phyloP scores from a whole-genome alignment of 2,888 invertebrate genomes.

The Choristoneura rosaceana region DNA sequence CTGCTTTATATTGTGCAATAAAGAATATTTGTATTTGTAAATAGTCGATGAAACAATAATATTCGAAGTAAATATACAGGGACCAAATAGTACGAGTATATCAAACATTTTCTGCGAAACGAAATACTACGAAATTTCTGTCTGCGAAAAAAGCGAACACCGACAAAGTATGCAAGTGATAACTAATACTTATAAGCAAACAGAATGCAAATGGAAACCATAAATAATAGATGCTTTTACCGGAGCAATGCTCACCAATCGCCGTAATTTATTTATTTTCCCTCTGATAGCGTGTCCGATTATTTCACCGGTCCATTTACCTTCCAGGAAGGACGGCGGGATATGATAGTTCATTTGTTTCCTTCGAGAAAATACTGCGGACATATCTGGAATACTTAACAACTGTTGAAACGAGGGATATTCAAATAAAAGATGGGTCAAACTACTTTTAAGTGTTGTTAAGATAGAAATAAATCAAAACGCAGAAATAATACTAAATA shows the following conservation, averaged over 20 bases:
- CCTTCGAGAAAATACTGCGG: slow-evolving; percentile 6
- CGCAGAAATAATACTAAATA: too few species aligned
- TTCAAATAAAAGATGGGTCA: not conserved
- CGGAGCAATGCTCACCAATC: slow-evolving; percentile 12
- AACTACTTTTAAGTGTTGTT: too few species aligned
- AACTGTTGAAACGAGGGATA: not conserved
- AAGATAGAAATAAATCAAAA: too few species aligned
- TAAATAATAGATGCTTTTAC: slow-evolving; percentile 20
- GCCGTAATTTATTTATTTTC: slow-evolving; percentile 28
- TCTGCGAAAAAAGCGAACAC: too few species aligned
- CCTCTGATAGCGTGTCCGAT: slow-evolving; percentile 28
- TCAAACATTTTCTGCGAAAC: too few species aligned
- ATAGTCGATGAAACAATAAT: too few species aligned
- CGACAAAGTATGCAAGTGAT: not conserved
- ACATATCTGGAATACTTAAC: slow-evolving; percentile 2
- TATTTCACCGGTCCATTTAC: slow-evolving; percentile 33
- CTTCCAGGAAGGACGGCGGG: slow-evolving; percentile 20
- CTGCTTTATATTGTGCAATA: too few species aligned
- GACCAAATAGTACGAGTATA: too few species aligned
- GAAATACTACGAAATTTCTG: too few species aligned
- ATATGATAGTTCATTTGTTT: slow-evolving; percentile 39
- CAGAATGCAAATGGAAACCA: slow-evolving; percentile 6
- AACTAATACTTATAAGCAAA: not conserved
- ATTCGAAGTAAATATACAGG: too few species aligned
- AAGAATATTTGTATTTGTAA: too few species aligned